Evolutionary conservation across 2,888 invertebrate species (phyloP), one percentile per base, ranked within the genome.

Genomic region (Yponomeuta sedellus): DNA sequence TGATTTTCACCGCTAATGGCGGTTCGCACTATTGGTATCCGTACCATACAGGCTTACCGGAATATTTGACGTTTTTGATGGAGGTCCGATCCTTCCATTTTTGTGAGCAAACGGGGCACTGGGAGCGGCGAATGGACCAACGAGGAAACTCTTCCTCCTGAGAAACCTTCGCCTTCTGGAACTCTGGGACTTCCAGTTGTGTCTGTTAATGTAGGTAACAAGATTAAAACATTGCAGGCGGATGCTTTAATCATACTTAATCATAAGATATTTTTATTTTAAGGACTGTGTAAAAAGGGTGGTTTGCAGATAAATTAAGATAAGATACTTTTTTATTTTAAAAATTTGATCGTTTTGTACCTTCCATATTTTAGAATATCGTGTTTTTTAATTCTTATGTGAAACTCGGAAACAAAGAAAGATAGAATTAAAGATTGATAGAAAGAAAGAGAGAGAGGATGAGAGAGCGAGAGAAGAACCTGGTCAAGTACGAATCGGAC

Each of bases 101-200:
- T 68, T 88, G 86, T 0, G 91, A 90, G 72, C 91, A 91, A 56
- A 89, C 91, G 0, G 90, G 90, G 67, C 91, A 91, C n/a, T 85
- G 74, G 0, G 89, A 81, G 2, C 88, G 83, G 2, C 91, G 82
- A 65, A 91, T 85, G 1, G 91, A 91, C 87, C 88, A 91, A 11
- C 81, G 79, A 10, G 85, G 90, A 11, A 81, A 72, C 1, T 79
- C 76, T 66, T 81, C 76, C 20, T 71, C 73, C 61, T 73, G 70
- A 0, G 69, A 63, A 12, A 66, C 70, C 0, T 69, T 68, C 16
- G 73, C 58, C 71, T 79, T 83, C 71, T 80, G 79, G 61, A 90
- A 85, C 1, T 80, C 88, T 40, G 89, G 86, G 39, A 85, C 83
- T 72, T 77, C 80, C 12, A 84, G 74, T 4, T 75, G 79, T 3